phyloP scores from a whole-genome alignment of 2,888 invertebrate genomes.

The Tuta absoluta region DNA sequence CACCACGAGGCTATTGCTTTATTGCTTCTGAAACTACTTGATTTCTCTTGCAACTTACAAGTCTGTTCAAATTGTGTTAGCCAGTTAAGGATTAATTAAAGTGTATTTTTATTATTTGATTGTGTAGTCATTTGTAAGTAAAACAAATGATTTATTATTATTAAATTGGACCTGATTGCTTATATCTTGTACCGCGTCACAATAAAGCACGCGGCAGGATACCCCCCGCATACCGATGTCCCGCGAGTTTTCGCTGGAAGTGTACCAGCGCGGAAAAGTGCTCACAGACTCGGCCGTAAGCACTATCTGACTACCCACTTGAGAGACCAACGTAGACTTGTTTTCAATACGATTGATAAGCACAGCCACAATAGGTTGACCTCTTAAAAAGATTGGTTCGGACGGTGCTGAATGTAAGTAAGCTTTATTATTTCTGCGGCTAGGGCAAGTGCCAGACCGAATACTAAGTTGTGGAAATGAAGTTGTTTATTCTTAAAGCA shows the following conservation, averaged over 20 bases:
- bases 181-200: conserved; percentile 39
- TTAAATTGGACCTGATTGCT: too few species aligned
- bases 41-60: too few species aligned
- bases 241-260: conserved; percentile 44
- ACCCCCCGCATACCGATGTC: conserved; percentile 56
- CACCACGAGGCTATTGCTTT: too few species aligned
- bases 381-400: too few species aligned
- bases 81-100: too few species aligned
- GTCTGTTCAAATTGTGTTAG: too few species aligned
- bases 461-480: not conserved
- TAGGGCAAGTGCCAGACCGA: not conserved
- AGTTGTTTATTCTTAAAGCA: too few species aligned
- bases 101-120: too few species aligned
- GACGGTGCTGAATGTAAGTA: too few species aligned
- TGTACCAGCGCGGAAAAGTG: conserved; percentile 42
- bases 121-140: too few species aligned
- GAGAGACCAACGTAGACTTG: not conserved
- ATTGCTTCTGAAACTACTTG: too few species aligned
- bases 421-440: conserved; percentile 6
- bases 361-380: not conserved
- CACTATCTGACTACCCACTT: not conserved
- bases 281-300: conserved; percentile 9
- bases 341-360: not conserved
- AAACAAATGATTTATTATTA: too few species aligned
- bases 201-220: conserved; percentile 56